Percentiles rank a stretch among this genome's conserved stretches.
These are phyloP conservation scores for Alectoris magna DNA, from an alignment of 2,797 vertebrate genomes.

Conservation along the genomic window DNA sequence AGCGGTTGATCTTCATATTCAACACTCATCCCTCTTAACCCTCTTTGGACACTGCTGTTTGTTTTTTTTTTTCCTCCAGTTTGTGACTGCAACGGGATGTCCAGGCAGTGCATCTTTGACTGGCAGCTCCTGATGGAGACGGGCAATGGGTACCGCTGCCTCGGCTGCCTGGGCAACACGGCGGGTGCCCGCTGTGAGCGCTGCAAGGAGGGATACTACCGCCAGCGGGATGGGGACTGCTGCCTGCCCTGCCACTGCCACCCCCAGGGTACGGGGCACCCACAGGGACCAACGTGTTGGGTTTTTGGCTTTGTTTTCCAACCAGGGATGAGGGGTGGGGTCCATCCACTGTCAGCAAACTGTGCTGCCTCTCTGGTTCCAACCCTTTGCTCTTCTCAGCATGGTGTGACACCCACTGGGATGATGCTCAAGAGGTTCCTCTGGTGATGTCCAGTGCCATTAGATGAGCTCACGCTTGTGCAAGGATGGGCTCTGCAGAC, in stretches of 20 bases:
- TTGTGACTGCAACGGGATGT: constrained; percentile 88
- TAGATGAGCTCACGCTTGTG: background rate
- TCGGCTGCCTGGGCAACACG: constrained; percentile 87
- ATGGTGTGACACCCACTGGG: background rate
- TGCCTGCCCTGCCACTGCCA: constrained; percentile 89
- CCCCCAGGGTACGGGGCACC: constrained; percentile 77
- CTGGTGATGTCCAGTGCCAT: background rate
- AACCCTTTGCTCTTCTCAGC: background rate
- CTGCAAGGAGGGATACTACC: constrained; percentile 87
- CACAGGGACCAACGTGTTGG: background rate
- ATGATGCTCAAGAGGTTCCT: background rate
- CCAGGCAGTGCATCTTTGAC: constrained; percentile 85
- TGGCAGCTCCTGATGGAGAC: constrained; percentile 70
- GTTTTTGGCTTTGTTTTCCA: background rate
- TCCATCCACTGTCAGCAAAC: background rate
- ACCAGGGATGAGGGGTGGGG: background rate
- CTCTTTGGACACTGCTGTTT: background rate
- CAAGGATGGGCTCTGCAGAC: background rate
- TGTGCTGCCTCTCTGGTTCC: background rate
- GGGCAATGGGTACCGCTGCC: constrained; percentile 83
- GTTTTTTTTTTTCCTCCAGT: background rate
- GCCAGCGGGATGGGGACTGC: constrained; percentile 62
- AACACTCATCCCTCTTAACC: background rate
- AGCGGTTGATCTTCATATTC: background rate
- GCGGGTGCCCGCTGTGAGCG: constrained; percentile 87